These are phyloP conservation scores for Microchirus variegatus DNA, from an alignment of 2,797 vertebrate genomes.

Conservation along the genomic window DNA sequence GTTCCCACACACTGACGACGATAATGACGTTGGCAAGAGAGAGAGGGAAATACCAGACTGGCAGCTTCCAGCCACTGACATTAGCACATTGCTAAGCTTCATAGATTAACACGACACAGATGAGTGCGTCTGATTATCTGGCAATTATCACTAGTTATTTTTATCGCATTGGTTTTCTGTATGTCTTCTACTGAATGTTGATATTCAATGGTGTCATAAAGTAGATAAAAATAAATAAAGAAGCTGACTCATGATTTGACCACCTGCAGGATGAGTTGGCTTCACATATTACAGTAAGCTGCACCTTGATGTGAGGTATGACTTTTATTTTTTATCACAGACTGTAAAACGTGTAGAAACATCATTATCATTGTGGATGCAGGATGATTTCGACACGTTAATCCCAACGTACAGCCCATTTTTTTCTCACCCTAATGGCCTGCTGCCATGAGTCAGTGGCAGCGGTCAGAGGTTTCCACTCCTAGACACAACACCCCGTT, in stretches of 20 bases:
- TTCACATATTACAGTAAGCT: neutral
- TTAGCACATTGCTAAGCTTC: neutral
- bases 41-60: neutral
- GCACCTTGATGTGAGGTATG: neutral
- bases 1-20: conserved; percentile 23
- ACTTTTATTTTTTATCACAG: conserved; percentile 1
- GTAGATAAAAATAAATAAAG: too few relatives aligned
- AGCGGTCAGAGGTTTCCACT: conserved; percentile 73
- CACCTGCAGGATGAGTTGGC: too few relatives aligned
- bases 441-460: conserved; percentile 71
- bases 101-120: conserved; percentile 1
- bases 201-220: too few relatives aligned
- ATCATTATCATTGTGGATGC: conserved; percentile 25
- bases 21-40: conserved; percentile 21
- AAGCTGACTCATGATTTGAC: too few relatives aligned
- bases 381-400: conserved; percentile 59
- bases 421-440: conserved; percentile 77
- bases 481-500: conserved; percentile 84
- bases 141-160: neutral
- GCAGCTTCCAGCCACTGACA: conserved; percentile 6
- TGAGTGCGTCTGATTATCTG: conserved; percentile 15
- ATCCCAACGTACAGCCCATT: conserved; percentile 64
- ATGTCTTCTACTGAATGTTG: too few relatives aligned
- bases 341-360: neutral
- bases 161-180: neutral